Conservation (phyloP, 2,113 vertebrate genomes). For the Poeciliopsis turrubarensis region DNA sequence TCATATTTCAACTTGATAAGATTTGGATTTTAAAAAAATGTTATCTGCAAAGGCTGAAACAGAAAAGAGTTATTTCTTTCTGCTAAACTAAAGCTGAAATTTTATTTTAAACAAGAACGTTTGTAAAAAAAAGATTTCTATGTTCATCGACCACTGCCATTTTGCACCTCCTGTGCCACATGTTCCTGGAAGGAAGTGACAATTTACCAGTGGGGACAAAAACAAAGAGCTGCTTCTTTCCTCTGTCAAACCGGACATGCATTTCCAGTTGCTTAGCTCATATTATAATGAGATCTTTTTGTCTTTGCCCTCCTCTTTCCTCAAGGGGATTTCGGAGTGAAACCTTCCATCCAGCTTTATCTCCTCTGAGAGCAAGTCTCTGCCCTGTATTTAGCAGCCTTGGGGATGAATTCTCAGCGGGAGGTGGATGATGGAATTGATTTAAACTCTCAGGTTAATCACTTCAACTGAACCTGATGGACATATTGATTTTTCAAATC, state of each 20-base stretch:
- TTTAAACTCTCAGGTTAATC: constrained; percentile 71
- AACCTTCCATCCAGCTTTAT: constrained; percentile 52
- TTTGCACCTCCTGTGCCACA: constrained; percentile 28
- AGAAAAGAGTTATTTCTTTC: not conserved
- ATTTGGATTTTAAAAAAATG: not conserved
- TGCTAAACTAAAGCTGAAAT: not conserved
- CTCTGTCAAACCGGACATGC: constrained; percentile 72
- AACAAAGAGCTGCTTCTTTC: constrained; percentile 79
- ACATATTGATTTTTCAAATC: constrained; percentile 60
- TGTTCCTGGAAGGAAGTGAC: constrained; percentile 68
- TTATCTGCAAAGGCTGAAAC: not conserved
- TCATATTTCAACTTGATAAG: too few species aligned
- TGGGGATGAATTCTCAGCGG: constrained; percentile 34
- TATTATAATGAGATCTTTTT: constrained; percentile 70
- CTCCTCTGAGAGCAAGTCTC: constrained; percentile 57
- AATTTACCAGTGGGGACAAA: constrained; percentile 64
- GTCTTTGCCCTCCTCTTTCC: constrained; percentile 48
- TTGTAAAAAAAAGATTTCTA: constrained; percentile 59
- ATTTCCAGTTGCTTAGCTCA: constrained; percentile 77
- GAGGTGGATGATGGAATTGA: constrained; percentile 72
- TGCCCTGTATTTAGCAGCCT: constrained; percentile 43
- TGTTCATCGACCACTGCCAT: constrained; percentile 30
- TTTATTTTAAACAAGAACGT: not conserved
- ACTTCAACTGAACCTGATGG: constrained; percentile 64
- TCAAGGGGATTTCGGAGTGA: constrained; percentile 62